A percentile compares a stretch with the other conserved stretches of the same genome.
Conservation (phyloP, 2,113 vertebrate genomes). For the Coregonus clupeaformis region DNA sequence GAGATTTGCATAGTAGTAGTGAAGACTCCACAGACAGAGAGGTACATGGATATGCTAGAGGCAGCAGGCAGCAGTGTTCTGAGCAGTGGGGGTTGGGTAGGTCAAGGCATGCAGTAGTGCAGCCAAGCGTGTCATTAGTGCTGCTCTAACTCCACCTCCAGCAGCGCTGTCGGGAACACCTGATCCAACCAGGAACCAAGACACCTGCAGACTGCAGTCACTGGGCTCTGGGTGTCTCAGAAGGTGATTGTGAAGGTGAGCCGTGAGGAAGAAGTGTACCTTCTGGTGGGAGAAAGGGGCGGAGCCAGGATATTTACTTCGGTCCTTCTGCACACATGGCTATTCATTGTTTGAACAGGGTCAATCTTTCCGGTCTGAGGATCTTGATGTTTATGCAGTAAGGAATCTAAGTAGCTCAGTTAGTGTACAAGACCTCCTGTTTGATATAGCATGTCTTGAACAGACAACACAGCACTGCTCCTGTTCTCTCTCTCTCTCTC, state of each 20-base stretch:
- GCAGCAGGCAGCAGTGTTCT: background rate
- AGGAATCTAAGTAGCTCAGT: too few species aligned
- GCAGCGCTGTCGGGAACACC: slow-evolving; percentile 7
- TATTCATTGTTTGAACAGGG: too few species aligned
- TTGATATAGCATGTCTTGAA: background rate
- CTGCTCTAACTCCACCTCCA: slow-evolving; percentile 15
- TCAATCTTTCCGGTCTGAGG: too few species aligned
- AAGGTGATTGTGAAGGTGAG: slow-evolving; percentile 1
- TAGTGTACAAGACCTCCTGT: too few species aligned
- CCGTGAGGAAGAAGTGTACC: background rate
- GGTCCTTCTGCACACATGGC: too few species aligned
- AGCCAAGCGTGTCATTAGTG: slow-evolving; percentile 18
- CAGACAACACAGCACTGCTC: background rate
- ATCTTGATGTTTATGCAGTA: too few species aligned
- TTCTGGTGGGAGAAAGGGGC: background rate
- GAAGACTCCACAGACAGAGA: background rate
- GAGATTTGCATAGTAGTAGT: too few species aligned
- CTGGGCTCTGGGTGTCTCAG: background rate
- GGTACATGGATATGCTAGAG: background rate
- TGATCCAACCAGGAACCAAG: slow-evolving; percentile 1
- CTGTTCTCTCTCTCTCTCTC: background rate
- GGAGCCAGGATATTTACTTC: too few species aligned
- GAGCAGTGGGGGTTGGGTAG: background rate
- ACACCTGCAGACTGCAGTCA: slow-evolving; percentile 20
- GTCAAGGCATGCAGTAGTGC: slow-evolving; percentile 14